phyloP scores from a whole-genome alignment of 1,140 invertebrate genomes.

The Brachionus sp. region DNA sequence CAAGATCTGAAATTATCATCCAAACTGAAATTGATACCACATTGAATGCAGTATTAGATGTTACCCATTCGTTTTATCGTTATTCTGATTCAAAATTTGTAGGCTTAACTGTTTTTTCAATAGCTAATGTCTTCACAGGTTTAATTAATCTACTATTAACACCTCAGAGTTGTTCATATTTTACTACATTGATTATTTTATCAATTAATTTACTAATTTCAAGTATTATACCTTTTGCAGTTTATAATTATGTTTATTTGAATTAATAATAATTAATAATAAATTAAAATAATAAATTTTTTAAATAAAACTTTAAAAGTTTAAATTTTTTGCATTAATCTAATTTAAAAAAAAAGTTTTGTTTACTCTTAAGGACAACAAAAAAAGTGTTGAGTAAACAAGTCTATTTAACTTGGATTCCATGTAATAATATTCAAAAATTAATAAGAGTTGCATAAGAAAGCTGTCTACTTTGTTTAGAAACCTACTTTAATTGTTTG shows the following conservation, averaged over 20 bases:
- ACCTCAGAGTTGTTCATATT: not conserved
- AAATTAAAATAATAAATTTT: not conserved
- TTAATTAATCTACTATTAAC: constrained; percentile 65
- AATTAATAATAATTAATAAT: not conserved
- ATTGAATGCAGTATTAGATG: not conserved
- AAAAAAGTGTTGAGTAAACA: too few relatives aligned
- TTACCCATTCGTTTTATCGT: not conserved
- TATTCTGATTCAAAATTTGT: constrained; percentile 60
- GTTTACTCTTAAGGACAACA: too few relatives aligned
- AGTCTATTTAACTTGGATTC: too few relatives aligned
- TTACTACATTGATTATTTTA: not conserved
- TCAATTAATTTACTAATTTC: not conserved
- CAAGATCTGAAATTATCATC: not conserved
- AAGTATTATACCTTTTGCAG: not conserved
- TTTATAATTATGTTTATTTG: not conserved
- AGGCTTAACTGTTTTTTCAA: constrained; percentile 72
- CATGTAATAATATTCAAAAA: too few relatives aligned
- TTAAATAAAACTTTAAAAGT: too few relatives aligned
- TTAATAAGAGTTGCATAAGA: too few relatives aligned
- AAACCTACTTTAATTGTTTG: too few relatives aligned
- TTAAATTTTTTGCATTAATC: too few relatives aligned
- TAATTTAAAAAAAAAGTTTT: too few relatives aligned
- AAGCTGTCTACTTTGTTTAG: too few relatives aligned
- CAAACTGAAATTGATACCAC: not conserved
- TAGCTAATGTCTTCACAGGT: constrained; percentile 75